phyloP scores from a whole-genome alignment of 2,113 vertebrate genomes.

The Burhinus bistriatus region DNA sequence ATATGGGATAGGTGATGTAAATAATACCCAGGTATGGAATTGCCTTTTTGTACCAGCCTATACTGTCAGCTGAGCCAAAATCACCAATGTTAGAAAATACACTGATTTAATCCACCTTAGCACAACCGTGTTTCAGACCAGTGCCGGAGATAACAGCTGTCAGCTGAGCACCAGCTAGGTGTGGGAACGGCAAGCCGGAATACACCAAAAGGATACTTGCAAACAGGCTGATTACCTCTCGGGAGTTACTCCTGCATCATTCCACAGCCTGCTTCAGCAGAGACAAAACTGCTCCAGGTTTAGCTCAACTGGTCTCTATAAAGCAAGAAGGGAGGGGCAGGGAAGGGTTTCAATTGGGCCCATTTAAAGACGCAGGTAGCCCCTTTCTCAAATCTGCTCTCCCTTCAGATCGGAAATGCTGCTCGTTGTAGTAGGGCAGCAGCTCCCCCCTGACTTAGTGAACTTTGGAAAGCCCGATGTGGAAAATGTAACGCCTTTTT shows the following conservation, averaged over 20 bases:
- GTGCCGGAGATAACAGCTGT: neutral
- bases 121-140: neutral
- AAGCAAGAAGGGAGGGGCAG: neutral
- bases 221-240: neutral
- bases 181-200: neutral
- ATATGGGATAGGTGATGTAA: neutral
- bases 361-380: neutral
- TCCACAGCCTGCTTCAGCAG: neutral
- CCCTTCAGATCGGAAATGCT: neutral
- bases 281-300: neutral
- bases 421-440: neutral
- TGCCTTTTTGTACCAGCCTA: neutral
- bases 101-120: neutral
- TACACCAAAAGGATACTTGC: neutral
- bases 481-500: neutral
- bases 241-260: neutral
- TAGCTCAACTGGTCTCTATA: neutral
- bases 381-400: neutral
- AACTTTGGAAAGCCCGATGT: neutral
- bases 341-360: neutral
- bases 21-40: neutral
- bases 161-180: rapidly evolving
- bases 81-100: neutral
- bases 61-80: neutral
- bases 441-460: neutral